Evolutionary conservation across 2,797 vertebrate species (phyloP), one percentile per base, ranked within the genome.

Genomic region (Melanogrammus aeglefinus): DNA sequence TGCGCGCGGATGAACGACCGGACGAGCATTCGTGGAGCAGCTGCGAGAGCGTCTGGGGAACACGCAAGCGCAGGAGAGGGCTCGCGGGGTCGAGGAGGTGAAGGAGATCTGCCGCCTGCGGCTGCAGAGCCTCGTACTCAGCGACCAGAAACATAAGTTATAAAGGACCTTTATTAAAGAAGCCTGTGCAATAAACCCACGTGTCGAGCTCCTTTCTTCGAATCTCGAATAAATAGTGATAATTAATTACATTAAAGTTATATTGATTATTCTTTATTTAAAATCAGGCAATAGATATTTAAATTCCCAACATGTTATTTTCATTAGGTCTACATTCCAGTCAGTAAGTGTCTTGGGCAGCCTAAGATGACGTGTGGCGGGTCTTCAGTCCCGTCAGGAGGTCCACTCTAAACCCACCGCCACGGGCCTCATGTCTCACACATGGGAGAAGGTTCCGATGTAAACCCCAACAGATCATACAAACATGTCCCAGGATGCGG

Each of bases 31-130:
- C 71, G 72, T 90, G 5, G 83, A 21, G 2, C 92, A 94, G 85
- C 90, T 96, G 76, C 75, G 69, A 6, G 89, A 86, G 84, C 92
- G 95, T 0, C 85, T 94, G 9, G 73, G 0, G 0, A 87, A 93
- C 75, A 82, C 86, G 71, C 87, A 74, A 0, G 77, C 78, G 0
- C 81, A 29, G 66, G 96, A 97, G 87, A 89, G 92, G 74, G 81
- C 38, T 18, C 81, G 76, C 9, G 94, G 93, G 31, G 87, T 96
- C 51, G 90, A 86, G n/a, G 95, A 97, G 86, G 95, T 96, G 81
- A 95, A 95, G 86, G 95, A 95, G 87, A 96, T 96, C 51, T 90
- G 93, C 73, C 89, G 70, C 75, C 87, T 96, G 80, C 94, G 96
- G 4, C 87, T 96, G 5, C 88, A 86, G 0, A 84, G 84, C 36